These are phyloP conservation scores for Aproaerema taeniolella DNA, from an alignment of 2,888 invertebrate species.

Conservation along the genomic window DNA sequence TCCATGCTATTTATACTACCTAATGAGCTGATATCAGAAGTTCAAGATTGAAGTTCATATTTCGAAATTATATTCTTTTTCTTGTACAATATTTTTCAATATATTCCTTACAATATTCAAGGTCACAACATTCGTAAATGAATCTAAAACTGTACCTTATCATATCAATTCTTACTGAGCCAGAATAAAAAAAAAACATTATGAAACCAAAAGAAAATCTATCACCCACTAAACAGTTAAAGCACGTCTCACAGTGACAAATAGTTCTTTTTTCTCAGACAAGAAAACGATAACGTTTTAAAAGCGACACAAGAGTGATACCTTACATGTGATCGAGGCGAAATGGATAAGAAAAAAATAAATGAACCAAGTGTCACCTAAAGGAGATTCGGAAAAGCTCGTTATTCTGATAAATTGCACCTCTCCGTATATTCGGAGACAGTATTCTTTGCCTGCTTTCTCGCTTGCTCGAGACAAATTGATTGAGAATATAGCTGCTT, in stretches of 20 bases:
- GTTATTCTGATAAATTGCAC: constrained; percentile 70
- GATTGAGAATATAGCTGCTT: constrained; percentile 20
- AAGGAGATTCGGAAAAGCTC: constrained; percentile 69
- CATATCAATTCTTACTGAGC: too few relatives aligned
- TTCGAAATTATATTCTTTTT: too few relatives aligned
- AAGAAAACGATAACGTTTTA: constrained; percentile 60
- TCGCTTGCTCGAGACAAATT: constrained; percentile 45
- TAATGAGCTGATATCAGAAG: too few relatives aligned
- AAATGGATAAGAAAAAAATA: constrained; percentile 70
- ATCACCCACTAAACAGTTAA: neutral
- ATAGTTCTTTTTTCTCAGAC: constrained; percentile 46
- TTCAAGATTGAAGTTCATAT: too few relatives aligned
- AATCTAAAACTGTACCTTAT: too few relatives aligned
- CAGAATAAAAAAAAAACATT: too few relatives aligned
- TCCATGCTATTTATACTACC: too few relatives aligned
- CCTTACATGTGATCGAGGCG: constrained; percentile 64
- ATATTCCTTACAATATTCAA: too few relatives aligned
- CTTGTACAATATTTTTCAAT: too few relatives aligned
- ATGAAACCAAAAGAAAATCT: too few relatives aligned
- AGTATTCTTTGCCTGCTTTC: constrained; percentile 39
- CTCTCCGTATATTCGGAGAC: constrained; percentile 51
- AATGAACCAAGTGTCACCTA: constrained; percentile 69
- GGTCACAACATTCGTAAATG: too few relatives aligned
- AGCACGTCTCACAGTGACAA: neutral
- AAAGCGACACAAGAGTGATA: constrained; percentile 59